These are phyloP conservation scores for Aphis craccivora DNA, from an alignment of 1,140 invertebrate species.

Conservation along the genomic window DNA sequence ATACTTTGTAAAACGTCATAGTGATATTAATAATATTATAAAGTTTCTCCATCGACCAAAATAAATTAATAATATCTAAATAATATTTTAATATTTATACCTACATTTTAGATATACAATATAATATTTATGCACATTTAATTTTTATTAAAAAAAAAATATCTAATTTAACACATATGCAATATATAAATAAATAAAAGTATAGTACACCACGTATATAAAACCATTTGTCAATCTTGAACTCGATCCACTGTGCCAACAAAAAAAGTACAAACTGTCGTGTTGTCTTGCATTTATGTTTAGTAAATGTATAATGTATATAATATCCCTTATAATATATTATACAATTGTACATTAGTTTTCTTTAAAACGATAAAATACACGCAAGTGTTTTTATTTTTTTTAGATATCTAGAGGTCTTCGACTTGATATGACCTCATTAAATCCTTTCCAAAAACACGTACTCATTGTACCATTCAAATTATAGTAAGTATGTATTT, in stretches of 20 bases:
- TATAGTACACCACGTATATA: neutral
- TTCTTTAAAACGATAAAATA: constrained; percentile 10
- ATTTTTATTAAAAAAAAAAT: neutral
- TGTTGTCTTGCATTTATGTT: neutral
- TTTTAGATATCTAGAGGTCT: constrained; percentile 11
- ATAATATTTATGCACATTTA: neutral
- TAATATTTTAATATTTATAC: neutral
- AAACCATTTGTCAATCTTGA: neutral
- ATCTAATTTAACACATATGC: neutral
- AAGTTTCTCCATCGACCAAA: neutral
- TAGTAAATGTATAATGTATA: constrained; percentile 12
- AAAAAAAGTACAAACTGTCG: constrained; percentile 25
- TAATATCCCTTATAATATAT: neutral
- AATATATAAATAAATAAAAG: neutral
- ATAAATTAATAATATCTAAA: neutral
- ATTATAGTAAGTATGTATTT: neutral
- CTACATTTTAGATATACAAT: neutral
- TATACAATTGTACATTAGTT: neutral
- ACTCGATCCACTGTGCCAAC: neutral
- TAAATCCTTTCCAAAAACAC: neutral
- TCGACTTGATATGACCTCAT: constrained; percentile 21
- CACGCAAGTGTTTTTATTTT: constrained; percentile 22
- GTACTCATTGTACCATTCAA: neutral
- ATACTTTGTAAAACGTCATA: neutral
- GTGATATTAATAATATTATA: neutral